These are phyloP conservation scores for Perccottus glenii DNA, from an alignment of 2,113 vertebrate species.

Conservation along the genomic window DNA sequence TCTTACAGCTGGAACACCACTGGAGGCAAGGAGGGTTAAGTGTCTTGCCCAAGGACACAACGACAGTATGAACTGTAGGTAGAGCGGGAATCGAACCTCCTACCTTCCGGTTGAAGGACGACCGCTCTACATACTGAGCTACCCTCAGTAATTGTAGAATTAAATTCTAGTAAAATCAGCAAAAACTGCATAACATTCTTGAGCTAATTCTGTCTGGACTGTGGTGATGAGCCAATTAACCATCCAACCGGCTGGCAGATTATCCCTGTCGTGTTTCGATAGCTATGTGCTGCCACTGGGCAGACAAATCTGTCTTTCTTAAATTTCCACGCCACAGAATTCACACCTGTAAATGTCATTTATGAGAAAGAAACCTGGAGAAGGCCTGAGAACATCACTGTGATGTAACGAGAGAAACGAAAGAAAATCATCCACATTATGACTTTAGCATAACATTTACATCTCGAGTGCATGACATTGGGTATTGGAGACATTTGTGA, in stretches of 20 bases:
- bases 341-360: slow-evolving; percentile 32
- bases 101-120: too few relatives aligned
- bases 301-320: slow-evolving; percentile 3
- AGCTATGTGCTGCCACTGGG: background rate
- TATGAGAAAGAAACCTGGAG: slow-evolving; percentile 34
- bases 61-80: too few relatives aligned
- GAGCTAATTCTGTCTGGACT: slow-evolving; percentile 1
- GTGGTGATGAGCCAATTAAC: slow-evolving; percentile 5
- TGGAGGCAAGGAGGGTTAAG: too few relatives aligned
- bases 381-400: slow-evolving; percentile 42
- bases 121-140: too few relatives aligned
- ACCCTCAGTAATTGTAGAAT: too few relatives aligned
- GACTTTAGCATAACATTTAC: slow-evolving; percentile 26
- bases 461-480: slow-evolving; percentile 13
- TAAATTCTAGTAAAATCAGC: background rate
- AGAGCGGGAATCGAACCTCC: too few relatives aligned
- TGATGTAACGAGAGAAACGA: slow-evolving; percentile 21
- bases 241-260: background rate
- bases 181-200: background rate
- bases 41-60: too few relatives aligned
- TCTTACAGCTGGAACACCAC: too few relatives aligned
- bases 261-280: background rate
- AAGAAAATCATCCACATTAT: slow-evolving; percentile 39
- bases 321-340: slow-evolving; percentile 11
- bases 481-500: slow-evolving; percentile 16